Percentiles rank a stretch among this genome's conserved stretches.
Evolutionary conservation across 2,797 vertebrate species (phyloP).

Genomic region (Gadopsis marmoratus): DNA sequence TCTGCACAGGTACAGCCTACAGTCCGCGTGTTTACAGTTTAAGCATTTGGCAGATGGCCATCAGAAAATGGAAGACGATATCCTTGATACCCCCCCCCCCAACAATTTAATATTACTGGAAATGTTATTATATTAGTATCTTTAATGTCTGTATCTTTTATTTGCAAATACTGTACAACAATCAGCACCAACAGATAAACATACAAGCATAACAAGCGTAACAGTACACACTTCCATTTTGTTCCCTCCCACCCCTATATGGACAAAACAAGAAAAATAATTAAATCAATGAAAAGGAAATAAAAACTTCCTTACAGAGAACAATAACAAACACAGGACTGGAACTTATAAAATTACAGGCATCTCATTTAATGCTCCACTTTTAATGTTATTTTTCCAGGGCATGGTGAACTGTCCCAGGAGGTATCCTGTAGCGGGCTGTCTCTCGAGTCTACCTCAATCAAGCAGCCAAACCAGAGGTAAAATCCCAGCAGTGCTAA

Average conservation of each 20-base stretch:
- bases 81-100: background rate
- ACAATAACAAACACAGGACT: too few species aligned
- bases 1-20: constrained; percentile 79
- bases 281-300: too few species aligned
- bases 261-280: too few species aligned
- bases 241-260: too few species aligned
- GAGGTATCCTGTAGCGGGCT: constrained; percentile 86
- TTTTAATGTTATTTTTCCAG: constrained; percentile 58
- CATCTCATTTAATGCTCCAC: background rate
- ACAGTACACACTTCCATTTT: too few species aligned
- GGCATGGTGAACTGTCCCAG: constrained; percentile 85
- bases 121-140: background rate
- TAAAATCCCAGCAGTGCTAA: constrained; percentile 41
- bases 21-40: background rate
- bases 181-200: too few species aligned
- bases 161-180: too few species aligned
- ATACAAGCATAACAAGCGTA: too few species aligned
- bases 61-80: background rate
- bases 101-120: background rate
- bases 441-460: constrained; percentile 83
- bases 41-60: constrained; percentile 6
- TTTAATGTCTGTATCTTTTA: background rate
- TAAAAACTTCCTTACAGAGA: too few species aligned
- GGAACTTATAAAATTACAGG: background rate
- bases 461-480: constrained; percentile 72